Evolutionary conservation across 1,140 invertebrate species (phyloP), one percentile per base, ranked within the genome.

Genomic region (Tribolium madens): DNA sequence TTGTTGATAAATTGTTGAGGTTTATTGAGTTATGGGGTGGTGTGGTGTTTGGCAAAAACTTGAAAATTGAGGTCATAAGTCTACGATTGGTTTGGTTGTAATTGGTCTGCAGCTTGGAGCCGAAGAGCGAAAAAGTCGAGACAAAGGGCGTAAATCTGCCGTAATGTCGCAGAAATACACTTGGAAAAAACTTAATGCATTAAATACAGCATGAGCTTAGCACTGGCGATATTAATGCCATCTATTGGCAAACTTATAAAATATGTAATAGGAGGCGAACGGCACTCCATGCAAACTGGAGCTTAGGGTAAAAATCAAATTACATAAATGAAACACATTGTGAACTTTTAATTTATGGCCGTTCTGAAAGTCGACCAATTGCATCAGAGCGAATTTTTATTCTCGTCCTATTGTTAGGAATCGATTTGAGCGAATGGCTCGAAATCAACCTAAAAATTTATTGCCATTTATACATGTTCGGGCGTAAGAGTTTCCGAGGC

Each of bases 281-380:
- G 76, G 36, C 73, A 78, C 70, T 78, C 69, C 48, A 83, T 79
- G 77, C 79, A 79, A 79, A 81, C 68, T 75, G 60, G 52, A 73
- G 77, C 50, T 72, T 76, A 70, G 82, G 77, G 79, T 80, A 80
- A 81, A 83, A 82, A 83, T 83, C 83, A 83, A 82, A 84, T 83
- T 83, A 83, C 83, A 82, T 82, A 84, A 84, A 83, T 83, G 83
- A 83, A 84, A 84, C 83, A 84, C 82, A 83, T 83, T 83, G 82
- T 81, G 81, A 83, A 84, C 76, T 84, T 84, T 79, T 81, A 84
- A 84, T 84, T 84, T 83, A 84, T 83, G 70, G 79, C 76, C 31
- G 50, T 52, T 73, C 46, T 60, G 74, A 13, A 60, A 82, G 77
- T 80, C 53, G 79, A 73, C 74, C 76, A 81, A 78, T 78, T 77